These are phyloP conservation scores for Tetheella fluctuosa DNA, from an alignment of 2,888 invertebrate genomes.

Conservation along the genomic window DNA sequence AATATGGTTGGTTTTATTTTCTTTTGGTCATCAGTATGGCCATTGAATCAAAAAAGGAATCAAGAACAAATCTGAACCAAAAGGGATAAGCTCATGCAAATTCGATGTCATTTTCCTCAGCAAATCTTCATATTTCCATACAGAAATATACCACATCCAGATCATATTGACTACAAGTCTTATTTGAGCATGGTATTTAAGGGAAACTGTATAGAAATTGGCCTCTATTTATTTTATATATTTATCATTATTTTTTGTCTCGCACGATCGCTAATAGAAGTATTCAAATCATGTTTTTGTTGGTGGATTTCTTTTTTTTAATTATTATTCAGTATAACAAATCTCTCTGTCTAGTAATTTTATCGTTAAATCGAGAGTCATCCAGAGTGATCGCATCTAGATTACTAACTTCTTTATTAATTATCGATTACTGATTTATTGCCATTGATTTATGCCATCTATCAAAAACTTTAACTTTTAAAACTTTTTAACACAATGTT, in stretches of 20 bases:
- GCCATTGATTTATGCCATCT: too few relatives aligned
- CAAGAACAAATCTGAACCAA: background rate
- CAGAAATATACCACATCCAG: background rate
- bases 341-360: too few relatives aligned
- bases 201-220: background rate
- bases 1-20: background rate
- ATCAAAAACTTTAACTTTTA: too few relatives aligned
- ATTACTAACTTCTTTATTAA: too few relatives aligned
- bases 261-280: too few relatives aligned
- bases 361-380: too few relatives aligned
- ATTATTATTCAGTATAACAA: too few relatives aligned
- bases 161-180: conserved; percentile 6
- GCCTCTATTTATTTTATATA: background rate
- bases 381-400: too few relatives aligned
- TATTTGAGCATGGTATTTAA: background rate
- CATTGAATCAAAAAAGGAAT: conserved; percentile 1
- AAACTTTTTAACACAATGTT: too few relatives aligned
- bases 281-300: too few relatives aligned
- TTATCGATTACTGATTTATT: too few relatives aligned
- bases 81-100: conserved; percentile 3
- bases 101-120: background rate
- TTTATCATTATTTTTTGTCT: background rate
- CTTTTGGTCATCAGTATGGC: background rate
- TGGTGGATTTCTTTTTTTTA: too few relatives aligned
- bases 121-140: background rate